A percentile compares a stretch with the other conserved stretches of the same genome.
Evolutionary conservation across 2,113 vertebrate species (phyloP).

Genomic region (Anthoscopus minutus): DNA sequence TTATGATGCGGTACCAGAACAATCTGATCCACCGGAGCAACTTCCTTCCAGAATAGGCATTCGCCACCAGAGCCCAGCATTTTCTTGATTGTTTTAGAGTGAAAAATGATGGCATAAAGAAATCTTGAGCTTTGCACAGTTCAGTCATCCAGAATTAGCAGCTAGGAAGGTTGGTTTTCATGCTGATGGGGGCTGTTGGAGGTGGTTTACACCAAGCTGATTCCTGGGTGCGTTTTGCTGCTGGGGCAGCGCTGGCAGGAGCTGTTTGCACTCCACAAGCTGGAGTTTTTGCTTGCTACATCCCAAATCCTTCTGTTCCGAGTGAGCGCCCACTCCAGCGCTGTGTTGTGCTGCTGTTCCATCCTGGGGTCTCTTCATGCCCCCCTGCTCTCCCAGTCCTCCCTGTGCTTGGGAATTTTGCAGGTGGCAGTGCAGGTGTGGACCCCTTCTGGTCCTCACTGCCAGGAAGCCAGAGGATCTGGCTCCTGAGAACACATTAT

Average conservation of each 20-base stretch:
- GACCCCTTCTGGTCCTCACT: neutral
- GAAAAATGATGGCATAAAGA: slow-evolving; percentile 11
- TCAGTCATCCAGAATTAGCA: slow-evolving; percentile 18
- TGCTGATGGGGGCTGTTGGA: neutral
- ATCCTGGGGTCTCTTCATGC: fast-evolving
- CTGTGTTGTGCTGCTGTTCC: neutral
- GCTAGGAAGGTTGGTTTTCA: neutral
- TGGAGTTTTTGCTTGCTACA: neutral
- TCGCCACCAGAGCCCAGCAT: neutral
- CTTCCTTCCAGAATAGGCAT: neutral
- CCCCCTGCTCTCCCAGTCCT: fast-evolving
- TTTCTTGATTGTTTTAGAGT: neutral
- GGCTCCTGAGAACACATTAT: neutral
- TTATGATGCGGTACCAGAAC: neutral
- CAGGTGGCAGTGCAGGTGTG: neutral
- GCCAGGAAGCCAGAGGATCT: neutral
- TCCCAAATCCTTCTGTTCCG: neutral
- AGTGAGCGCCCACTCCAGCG: fast-evolving
- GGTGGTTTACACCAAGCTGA: neutral
- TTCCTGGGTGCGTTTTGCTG: neutral
- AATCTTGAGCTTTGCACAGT: neutral
- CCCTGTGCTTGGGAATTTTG: fast-evolving
- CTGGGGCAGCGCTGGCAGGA: neutral
- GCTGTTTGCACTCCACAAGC: neutral
- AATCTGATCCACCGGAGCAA: neutral